Conservation (phyloP, 2,113 vertebrate species). For the Erythrocercus mccallii region DNA sequence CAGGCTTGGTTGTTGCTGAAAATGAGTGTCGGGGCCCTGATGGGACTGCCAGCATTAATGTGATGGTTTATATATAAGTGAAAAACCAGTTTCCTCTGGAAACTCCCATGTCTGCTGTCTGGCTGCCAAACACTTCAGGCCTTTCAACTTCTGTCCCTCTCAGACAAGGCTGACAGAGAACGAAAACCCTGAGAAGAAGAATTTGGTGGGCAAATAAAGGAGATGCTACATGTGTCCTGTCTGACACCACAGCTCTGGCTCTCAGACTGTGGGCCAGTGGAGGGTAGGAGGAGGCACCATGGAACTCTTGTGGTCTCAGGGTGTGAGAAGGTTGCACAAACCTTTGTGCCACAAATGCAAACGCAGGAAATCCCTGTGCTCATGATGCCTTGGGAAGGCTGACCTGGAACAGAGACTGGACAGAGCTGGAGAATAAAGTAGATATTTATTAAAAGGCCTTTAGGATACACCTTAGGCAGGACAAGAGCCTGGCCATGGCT, state of each 20-base stretch:
- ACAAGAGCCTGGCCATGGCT: neutral
- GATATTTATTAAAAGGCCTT: neutral
- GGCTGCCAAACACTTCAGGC: neutral
- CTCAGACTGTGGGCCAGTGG: neutral
- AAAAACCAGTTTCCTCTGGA: neutral
- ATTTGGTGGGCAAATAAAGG: neutral
- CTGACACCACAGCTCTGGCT: neutral
- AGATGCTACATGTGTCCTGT: neutral
- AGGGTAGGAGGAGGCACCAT: neutral
- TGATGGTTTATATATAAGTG: neutral
- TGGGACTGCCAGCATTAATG: neutral
- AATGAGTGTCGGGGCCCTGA: neutral
- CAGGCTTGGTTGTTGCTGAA: neutral
- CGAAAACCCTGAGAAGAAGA: neutral
- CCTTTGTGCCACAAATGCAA: neutral
- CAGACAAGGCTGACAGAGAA: neutral
- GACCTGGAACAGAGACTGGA: neutral
- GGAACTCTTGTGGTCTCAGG: neutral
- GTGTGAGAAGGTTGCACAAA: neutral
- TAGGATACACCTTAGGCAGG: neutral
- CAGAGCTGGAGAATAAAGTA: neutral
- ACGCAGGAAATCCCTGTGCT: neutral
- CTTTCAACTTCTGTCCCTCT: neutral
- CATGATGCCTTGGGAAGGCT: neutral
- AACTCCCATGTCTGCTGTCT: neutral